Evolutionary conservation across 2,113 vertebrate genomes (phyloP).

Genomic region (Perca fluviatilis): DNA sequence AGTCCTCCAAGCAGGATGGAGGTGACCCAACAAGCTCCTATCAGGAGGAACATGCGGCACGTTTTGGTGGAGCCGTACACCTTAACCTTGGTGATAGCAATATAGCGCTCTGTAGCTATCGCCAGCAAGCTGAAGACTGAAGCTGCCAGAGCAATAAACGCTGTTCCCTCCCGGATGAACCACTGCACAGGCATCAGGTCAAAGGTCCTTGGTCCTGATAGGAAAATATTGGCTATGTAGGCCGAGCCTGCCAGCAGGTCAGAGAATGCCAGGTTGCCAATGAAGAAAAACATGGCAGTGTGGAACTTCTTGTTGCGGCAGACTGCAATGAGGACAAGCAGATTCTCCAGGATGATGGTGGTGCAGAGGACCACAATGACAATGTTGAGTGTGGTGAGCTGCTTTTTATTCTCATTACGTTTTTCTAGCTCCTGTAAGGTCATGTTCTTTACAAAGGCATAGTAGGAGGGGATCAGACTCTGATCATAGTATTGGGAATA

Average conservation of each 20-base stretch:
- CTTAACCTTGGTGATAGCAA: constrained; percentile 94
- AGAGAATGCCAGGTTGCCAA: constrained; percentile 94
- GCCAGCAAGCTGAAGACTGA: constrained; percentile 96
- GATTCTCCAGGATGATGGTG: constrained; percentile 93
- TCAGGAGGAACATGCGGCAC: constrained; percentile 95
- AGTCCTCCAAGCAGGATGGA: constrained; percentile 91
- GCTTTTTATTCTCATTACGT: background rate
- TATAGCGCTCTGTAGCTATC: constrained; percentile 95
- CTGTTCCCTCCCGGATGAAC: constrained; percentile 95
- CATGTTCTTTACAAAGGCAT: constrained; percentile 87
- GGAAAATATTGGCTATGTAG: constrained; percentile 92
- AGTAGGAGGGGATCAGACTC: constrained; percentile 87
- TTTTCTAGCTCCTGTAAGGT: constrained; percentile 20
- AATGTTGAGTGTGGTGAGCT: constrained; percentile 71
- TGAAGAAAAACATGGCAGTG: constrained; percentile 97
- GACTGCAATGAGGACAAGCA: constrained; percentile 91
- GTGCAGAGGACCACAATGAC: constrained; percentile 90
- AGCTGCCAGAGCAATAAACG: constrained; percentile 93
- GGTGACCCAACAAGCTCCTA: constrained; percentile 93
- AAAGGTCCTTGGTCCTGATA: constrained; percentile 90
- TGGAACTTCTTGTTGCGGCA: constrained; percentile 95
- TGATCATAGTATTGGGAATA: constrained; percentile 92
- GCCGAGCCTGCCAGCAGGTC: constrained; percentile 92
- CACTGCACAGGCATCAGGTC: constrained; percentile 89
- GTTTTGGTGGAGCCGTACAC: constrained; percentile 90